Evolutionary conservation across 2,113 vertebrate genomes (phyloP).

Genomic region (Bungarus multicinctus): DNA sequence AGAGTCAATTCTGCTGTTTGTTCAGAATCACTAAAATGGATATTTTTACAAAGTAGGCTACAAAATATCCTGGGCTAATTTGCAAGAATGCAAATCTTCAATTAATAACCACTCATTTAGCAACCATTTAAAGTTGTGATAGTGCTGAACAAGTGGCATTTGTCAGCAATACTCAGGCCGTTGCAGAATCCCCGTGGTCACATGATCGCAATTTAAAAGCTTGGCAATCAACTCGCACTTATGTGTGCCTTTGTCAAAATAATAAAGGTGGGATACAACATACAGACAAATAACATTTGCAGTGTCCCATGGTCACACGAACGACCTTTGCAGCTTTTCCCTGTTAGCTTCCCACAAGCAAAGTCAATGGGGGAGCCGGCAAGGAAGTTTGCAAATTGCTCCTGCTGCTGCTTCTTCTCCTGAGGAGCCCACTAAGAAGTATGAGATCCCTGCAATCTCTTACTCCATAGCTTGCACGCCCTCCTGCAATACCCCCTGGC

Average conservation of each 20-base stretch:
- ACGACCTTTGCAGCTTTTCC: neutral
- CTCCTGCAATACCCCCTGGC: neutral
- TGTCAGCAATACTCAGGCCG: neutral
- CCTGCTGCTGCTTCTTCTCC: neutral
- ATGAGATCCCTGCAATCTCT: neutral
- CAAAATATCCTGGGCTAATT: neutral
- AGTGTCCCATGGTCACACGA: neutral
- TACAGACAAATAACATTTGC: neutral
- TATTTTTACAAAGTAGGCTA: neutral
- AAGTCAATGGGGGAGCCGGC: neutral
- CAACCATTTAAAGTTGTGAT: neutral
- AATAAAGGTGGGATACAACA: neutral
- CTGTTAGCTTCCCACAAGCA: neutral
- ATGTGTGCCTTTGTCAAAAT: neutral
- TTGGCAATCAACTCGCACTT: neutral
- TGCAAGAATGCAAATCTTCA: neutral
- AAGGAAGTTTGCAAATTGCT: neutral
- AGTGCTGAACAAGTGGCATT: neutral
- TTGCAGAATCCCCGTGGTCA: neutral
- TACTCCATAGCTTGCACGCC: neutral
- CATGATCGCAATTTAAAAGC: neutral
- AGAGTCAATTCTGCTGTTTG: neutral
- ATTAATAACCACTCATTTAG: neutral
- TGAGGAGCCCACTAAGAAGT: neutral
- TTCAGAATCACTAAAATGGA: neutral